Percentiles rank a stretch among this genome's conserved stretches.
phyloP scores from a whole-genome alignment of 1,140 invertebrate genomes.

The Papilio glaucus region DNA sequence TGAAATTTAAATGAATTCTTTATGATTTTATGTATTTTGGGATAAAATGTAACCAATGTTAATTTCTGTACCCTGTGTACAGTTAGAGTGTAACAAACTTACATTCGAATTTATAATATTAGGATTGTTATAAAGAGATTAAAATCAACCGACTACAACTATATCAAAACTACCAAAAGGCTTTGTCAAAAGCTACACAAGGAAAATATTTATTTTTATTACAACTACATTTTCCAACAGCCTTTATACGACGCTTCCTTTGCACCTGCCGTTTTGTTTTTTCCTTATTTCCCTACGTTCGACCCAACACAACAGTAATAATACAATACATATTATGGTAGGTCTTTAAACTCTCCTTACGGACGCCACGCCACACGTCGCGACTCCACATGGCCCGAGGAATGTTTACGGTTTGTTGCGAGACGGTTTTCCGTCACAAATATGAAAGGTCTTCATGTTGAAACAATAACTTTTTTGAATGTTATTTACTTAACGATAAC shows the following conservation, averaged over 20 bases:
- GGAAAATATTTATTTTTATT: background rate
- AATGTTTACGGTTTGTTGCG: background rate
- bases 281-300: slow-evolving; percentile 58
- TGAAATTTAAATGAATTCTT: too few species aligned
- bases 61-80: too few species aligned
- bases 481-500: background rate
- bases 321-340: slow-evolving; percentile 64
- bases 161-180: background rate
- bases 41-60: too few species aligned
- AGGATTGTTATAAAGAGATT: background rate
- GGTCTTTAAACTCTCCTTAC: slow-evolving; percentile 51
- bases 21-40: too few species aligned
- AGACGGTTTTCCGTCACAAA: slow-evolving; percentile 36
- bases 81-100: too few species aligned
- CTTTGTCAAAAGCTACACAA: background rate
- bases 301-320: slow-evolving; percentile 57
- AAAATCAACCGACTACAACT: background rate
- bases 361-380: background rate
- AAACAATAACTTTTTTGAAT: background rate
- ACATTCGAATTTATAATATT: too few species aligned
- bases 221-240: slow-evolving; percentile 45
- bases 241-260: slow-evolving; percentile 45
- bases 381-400: background rate
- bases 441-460: background rate
- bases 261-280: slow-evolving; percentile 65